Evolutionary conservation across 2,113 vertebrate genomes (phyloP).

Genomic region (Myiagra hebetior): DNA sequence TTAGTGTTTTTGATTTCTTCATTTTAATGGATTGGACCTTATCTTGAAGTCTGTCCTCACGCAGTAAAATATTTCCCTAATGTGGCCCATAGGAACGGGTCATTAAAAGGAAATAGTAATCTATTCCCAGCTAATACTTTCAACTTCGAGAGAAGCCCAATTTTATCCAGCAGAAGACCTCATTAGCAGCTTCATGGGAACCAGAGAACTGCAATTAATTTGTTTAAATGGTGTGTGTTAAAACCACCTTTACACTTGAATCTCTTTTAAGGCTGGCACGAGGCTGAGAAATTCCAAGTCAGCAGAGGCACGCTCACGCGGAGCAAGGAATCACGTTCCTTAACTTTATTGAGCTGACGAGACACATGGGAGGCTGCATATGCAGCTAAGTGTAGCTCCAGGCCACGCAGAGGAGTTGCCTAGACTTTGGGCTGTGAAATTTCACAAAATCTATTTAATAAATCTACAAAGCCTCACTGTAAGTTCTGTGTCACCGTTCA

Average conservation of each 20-base stretch:
- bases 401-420: not conserved
- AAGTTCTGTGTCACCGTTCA: not conserved
- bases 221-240: constrained; percentile 43
- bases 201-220: constrained; percentile 46
- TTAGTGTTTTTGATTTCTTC: constrained; percentile 44
- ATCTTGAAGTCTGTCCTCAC: constrained; percentile 7
- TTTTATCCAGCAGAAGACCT: constrained; percentile 43
- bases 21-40: constrained; percentile 7
- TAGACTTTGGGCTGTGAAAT: constrained; percentile 32
- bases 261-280: constrained; percentile 24
- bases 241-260: constrained; percentile 44
- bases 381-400: constrained; percentile 28
- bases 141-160: not conserved
- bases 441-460: constrained; percentile 37
- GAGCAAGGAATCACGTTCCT: not conserved
- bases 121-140: constrained; percentile 29
- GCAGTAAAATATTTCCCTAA: constrained; percentile 37
- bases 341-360: constrained; percentile 8
- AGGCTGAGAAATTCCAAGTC: constrained; percentile 29
- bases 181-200: constrained; percentile 47
- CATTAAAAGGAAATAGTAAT: constrained; percentile 48
- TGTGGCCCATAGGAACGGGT: not conserved
- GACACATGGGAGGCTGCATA: not conserved
- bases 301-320: not conserved
- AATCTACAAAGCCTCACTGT: not conserved